Percentiles rank a stretch among this genome's conserved stretches.
These are phyloP conservation scores for Alviniconcha marisindica DNA, from an alignment of 1,140 invertebrate species.

Conservation along the genomic window DNA sequence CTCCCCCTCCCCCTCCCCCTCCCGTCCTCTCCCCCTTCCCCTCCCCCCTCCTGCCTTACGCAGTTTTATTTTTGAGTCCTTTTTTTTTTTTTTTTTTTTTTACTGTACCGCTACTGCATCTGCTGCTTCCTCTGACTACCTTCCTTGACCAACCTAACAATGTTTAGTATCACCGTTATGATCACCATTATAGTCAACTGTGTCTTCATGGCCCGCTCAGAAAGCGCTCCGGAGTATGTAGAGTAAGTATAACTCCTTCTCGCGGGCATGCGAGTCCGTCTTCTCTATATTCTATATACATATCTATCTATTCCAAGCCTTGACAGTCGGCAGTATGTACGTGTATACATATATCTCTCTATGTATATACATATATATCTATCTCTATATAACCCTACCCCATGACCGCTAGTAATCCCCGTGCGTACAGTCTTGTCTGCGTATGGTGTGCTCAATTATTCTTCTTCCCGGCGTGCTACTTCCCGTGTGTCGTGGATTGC, in stretches of 20 bases:
- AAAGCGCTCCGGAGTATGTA: slow-evolving; percentile 47
- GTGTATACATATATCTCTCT: no score
- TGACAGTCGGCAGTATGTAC: background rate
- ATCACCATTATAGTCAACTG: slow-evolving; percentile 97
- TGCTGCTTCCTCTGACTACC: background rate
- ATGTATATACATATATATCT: slow-evolving; percentile 23
- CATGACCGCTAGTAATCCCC: no score
- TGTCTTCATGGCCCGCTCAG: slow-evolving; percentile 91
- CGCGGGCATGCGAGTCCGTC: background rate
- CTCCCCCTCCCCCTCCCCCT: no score
- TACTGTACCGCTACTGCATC: background rate
- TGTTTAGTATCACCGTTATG: slow-evolving; percentile 97
- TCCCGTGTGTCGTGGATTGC: no score
- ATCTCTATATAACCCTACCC: slow-evolving; percentile 3
- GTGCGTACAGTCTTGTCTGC: no score
- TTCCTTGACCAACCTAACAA: slow-evolving; percentile 74
- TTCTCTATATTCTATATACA: slow-evolving; percentile 8
- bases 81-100: no score
- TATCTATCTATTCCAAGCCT: background rate
- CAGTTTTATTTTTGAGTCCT: background rate
- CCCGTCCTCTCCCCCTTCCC: no score
- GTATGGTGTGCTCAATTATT: no score
- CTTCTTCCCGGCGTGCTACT: no score
- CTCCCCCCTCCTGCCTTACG: no score
- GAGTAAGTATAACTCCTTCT: slow-evolving; percentile 61